Evolutionary conservation across 2,113 vertebrate species (phyloP).

Genomic region (Phaethon lepturus): DNA sequence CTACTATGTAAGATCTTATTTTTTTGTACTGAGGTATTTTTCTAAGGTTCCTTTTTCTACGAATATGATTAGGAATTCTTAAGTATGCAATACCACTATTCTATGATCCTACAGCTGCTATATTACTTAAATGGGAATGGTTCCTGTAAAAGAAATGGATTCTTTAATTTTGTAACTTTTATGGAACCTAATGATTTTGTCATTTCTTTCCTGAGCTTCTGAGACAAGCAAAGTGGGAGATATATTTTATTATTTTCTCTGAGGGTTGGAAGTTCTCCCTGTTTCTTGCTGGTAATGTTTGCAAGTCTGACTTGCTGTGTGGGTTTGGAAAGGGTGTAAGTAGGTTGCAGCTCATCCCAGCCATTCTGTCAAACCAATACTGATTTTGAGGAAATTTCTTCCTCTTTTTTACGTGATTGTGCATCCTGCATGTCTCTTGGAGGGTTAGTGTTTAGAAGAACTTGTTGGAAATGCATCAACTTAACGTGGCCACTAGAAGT

Average conservation of each 20-base stretch:
- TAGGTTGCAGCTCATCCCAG: background rate
- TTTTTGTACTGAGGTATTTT: background rate
- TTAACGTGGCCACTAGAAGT: background rate
- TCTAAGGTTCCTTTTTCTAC: background rate
- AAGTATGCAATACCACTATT: background rate
- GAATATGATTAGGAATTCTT: background rate
- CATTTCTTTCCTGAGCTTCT: background rate
- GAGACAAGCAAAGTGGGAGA: background rate
- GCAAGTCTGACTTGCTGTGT: background rate
- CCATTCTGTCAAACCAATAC: background rate
- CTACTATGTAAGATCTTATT: background rate
- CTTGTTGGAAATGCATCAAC: background rate
- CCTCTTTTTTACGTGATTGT: background rate
- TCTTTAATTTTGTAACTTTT: background rate
- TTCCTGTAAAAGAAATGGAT: background rate
- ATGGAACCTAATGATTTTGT: background rate
- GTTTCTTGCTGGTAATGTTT: background rate
- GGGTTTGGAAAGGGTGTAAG: background rate
- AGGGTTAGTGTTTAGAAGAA: background rate
- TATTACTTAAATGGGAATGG: background rate
- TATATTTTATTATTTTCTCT: background rate
- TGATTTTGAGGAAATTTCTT: background rate
- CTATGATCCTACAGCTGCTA: background rate
- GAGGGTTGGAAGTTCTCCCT: background rate
- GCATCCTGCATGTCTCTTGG: background rate